Percentiles rank a stretch among this genome's conserved stretches.
Evolutionary conservation across 1,140 invertebrate species (phyloP).

Genomic region (Oppia nitens): DNA sequence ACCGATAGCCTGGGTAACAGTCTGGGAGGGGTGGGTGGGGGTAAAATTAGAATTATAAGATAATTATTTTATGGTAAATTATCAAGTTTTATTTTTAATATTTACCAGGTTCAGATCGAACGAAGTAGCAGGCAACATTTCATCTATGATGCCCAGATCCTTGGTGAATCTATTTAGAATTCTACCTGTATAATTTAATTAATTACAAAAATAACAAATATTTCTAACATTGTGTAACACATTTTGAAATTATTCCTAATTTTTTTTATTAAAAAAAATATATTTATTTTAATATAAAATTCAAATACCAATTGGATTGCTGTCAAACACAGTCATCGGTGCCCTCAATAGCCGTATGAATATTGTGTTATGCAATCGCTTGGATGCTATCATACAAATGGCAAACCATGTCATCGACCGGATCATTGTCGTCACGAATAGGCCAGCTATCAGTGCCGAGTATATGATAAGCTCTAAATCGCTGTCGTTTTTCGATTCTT

Average conservation of each 20-base stretch:
- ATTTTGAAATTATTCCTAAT: neutral
- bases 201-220: neutral
- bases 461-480: slow-evolving; percentile 1
- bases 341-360: slow-evolving; percentile 57
- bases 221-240: neutral
- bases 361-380: slow-evolving; percentile 61
- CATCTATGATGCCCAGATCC: slow-evolving; percentile 68
- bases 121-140: slow-evolving; percentile 59
- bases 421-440: slow-evolving; percentile 29
- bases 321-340: slow-evolving; percentile 72
- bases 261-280: neutral
- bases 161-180: slow-evolving; percentile 69
- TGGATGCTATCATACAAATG: slow-evolving; percentile 57
- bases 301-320: slow-evolving; percentile 46
- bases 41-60: slow-evolving; percentile 39
- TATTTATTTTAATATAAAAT: neutral
- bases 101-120: slow-evolving; percentile 54
- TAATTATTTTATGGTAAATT: slow-evolving; percentile 50
- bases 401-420: slow-evolving; percentile 52
- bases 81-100: slow-evolving; percentile 35
- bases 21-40: no score
- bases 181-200: slow-evolving; percentile 33
- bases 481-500: no score
- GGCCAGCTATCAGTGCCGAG: slow-evolving; percentile 21
- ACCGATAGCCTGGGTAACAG: slow-evolving; percentile 2